Evolutionary conservation across 2,888 invertebrate species (phyloP), one percentile per base, ranked within the genome.

Genomic region (Lymantria monacha): DNA sequence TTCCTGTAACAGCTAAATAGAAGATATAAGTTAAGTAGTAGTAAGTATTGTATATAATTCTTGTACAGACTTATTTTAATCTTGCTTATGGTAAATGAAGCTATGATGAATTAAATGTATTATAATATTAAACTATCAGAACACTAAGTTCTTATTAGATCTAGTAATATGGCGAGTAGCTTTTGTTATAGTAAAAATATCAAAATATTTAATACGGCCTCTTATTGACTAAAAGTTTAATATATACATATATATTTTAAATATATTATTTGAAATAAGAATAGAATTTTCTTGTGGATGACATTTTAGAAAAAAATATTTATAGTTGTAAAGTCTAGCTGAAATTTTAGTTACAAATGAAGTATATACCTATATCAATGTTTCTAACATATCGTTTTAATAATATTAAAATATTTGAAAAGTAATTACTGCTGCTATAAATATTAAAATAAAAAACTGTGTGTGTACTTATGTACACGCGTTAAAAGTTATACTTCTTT

Each of bases 221-320:
- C 76, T 73, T 67, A 66, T 58, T 64, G 70, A 60, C 65, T 76
- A 80, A 71, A 69, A 51, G 0, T 70, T 74, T 73, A 64, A 81
- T 85, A 87, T 70, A 78, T 79, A n/a, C n/a, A n/a, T n/a, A 88
- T 87, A 22, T 22, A 22, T 85, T 87, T 87, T 85, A 78, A 83
- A 87, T 87, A 87, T 86, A 41, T 77, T 81, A 74, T 83, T 78
- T 65, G 58, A 74, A 71, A 41, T 38, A 9, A 11, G 68, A 60
- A 72, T 63, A 72, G 64, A 70, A 72, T 69, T 63, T 62, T 71
- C 48, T 57, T 47, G 53, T 46, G 9, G 49, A 54, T 49, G 51
- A 64, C 9, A 55, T 46, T 49, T 42, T 66, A 59, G 60, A 43
- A 57, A 62, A 53, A 57, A 50, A 42, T 53, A 61, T 48, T 12